These are phyloP conservation scores for Gadus chalcogrammus DNA, from an alignment of 2,113 vertebrate species.

Conservation along the genomic window DNA sequence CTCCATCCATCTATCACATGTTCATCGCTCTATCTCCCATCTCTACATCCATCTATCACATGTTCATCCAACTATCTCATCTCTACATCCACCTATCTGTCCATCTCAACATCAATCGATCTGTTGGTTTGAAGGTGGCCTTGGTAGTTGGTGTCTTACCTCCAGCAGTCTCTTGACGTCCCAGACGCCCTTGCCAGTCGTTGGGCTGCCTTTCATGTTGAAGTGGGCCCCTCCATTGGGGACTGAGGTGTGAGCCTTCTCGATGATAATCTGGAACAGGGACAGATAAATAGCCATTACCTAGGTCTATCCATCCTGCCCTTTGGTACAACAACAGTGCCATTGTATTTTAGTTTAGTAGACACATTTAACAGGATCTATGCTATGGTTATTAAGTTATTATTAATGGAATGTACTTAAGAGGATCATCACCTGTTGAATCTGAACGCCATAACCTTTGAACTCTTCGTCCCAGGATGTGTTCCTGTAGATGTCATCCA, in stretches of 20 bases:
- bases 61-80: too few species aligned
- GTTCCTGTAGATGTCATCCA: slow-evolving; percentile 96
- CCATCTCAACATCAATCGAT: neutral
- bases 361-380: neutral
- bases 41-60: too few species aligned
- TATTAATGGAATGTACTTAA: neutral
- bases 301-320: too few species aligned
- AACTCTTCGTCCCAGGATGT: slow-evolving; percentile 90
- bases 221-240: slow-evolving; percentile 72
- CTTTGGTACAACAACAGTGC: too few species aligned
- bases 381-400: neutral
- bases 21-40: too few species aligned
- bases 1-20: too few species aligned
- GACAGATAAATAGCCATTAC: too few species aligned
- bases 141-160: slow-evolving; percentile 63
- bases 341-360: too few species aligned
- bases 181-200: slow-evolving; percentile 84
- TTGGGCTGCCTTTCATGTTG: slow-evolving; percentile 87
- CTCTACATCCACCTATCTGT: too few species aligned
- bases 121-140: neutral
- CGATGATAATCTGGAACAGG: slow-evolving; percentile 84
- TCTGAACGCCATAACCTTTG: slow-evolving; percentile 93
- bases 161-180: slow-evolving; percentile 92
- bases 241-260: slow-evolving; percentile 73
- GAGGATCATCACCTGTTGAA: slow-evolving; percentile 83